These are phyloP conservation scores for Tenodera sinensis DNA, from an alignment of 2,888 invertebrate species.

Conservation along the genomic window DNA sequence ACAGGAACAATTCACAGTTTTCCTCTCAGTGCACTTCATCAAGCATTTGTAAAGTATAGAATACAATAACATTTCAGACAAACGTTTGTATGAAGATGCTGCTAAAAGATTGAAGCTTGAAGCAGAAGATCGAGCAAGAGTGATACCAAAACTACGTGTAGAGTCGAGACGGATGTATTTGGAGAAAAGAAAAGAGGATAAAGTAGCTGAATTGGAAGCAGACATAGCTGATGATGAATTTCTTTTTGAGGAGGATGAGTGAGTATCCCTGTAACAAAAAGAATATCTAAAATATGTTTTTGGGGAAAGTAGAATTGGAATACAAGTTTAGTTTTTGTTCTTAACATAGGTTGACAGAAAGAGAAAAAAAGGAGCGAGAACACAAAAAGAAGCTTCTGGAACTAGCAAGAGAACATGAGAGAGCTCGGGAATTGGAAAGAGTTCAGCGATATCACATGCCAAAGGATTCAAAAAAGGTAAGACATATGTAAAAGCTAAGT, in stretches of 20 bases:
- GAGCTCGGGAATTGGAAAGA: slow-evolving; percentile 87
- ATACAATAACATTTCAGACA: slow-evolving; percentile 50
- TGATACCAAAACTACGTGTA: slow-evolving; percentile 82
- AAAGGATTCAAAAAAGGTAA: slow-evolving; percentile 53
- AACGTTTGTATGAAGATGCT: slow-evolving; percentile 79
- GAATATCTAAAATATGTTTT: background rate
- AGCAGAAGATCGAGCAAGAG: slow-evolving; percentile 77
- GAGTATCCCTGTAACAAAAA: slow-evolving; percentile 43
- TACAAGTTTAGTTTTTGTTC: background rate
- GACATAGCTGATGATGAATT: slow-evolving; percentile 96
- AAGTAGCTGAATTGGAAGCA: slow-evolving; percentile 89
- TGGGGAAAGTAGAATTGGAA: background rate
- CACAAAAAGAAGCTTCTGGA: slow-evolving; percentile 88
- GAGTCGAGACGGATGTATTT: slow-evolving; percentile 92
- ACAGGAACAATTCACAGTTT: background rate
- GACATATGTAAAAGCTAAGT: too few species aligned
- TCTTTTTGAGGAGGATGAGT: slow-evolving; percentile 85
- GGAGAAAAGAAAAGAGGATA: slow-evolving; percentile 93
- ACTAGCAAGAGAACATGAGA: slow-evolving; percentile 93
- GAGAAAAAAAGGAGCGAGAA: slow-evolving; percentile 78
- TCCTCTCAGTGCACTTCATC: too few species aligned
- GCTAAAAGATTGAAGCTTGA: slow-evolving; percentile 86
- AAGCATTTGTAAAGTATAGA: background rate
- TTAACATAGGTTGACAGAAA: slow-evolving; percentile 71
- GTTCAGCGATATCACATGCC: slow-evolving; percentile 95